Evolutionary conservation across 2,113 vertebrate genomes (phyloP), one percentile per base, ranked within the genome.

Genomic region (Vombatus ursinus): DNA sequence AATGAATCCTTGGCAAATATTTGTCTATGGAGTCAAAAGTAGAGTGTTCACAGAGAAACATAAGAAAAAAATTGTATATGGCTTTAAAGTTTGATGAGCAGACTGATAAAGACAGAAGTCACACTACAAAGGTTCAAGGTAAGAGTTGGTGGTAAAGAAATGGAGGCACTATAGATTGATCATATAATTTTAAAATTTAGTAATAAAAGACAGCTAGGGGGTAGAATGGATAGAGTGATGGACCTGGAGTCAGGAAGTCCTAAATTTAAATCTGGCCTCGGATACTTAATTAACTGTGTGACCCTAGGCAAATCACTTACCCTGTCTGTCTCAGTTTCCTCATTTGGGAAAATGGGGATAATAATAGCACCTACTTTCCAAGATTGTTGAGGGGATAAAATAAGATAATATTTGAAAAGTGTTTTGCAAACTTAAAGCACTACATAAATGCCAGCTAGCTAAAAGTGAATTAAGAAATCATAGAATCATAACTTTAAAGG

Each of bases 91-190:
- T 96, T 95, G 90, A 89, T 91, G 94, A 94, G 54, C 16, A 47
- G 52, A 8, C 37, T 44, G 94, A 8, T 44, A 24, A 95, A 95
- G 31, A 89, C 8, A 92, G 57, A 96, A 94, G 31, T 52, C n/a
- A 57, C 24, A 84, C n/a, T 93, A 24, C 19, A 93, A 52, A 50
- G 77, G 25, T n/a, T 28, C 24, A 49, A 93, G 6, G 14, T 77
- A 96, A 84, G 25, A 23, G 24, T 84, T 93, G 26, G n/a, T 49
- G 47, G 4, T 11, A 19, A 94, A 95, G 57, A 96, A 92, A 57
- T n/a, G 0, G 44, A 90, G 52, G 90, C 57, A 89, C n/a, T 31
- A 92, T 23, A 92, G 37, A 93, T 93, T 96, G 89, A 52, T 92
- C 84, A 50, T 91, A n/a, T 50, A 89, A 77, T 12, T 91, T 22